Conservation (phyloP, 2,797 vertebrate genomes). For the Paedocypris micromegethes region DNA sequence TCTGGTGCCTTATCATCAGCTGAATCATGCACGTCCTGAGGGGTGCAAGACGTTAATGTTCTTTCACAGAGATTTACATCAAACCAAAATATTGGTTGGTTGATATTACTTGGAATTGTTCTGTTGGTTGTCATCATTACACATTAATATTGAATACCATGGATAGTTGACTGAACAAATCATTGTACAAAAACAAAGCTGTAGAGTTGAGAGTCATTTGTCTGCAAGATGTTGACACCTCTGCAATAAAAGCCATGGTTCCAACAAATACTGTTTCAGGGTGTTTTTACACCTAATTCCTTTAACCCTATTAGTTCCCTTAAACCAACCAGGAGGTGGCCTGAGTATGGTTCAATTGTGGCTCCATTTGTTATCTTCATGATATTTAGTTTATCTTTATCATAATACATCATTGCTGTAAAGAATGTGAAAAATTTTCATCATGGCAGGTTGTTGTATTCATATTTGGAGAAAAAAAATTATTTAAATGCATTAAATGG, state of each 20-base stretch:
- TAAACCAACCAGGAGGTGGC: too few relatives aligned
- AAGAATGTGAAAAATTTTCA: too few relatives aligned
- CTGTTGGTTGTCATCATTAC: neutral
- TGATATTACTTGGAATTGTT: constrained; percentile 4
- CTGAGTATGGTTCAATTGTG: too few relatives aligned
- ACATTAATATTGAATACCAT: neutral
- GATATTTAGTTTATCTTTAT: too few relatives aligned
- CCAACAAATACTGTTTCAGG: neutral
- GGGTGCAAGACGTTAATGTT: constrained; percentile 58
- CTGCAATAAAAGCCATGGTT: neutral
- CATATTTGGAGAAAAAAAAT: too few relatives aligned
- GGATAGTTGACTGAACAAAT: constrained; percentile 2
- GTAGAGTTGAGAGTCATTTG: constrained; percentile 1
- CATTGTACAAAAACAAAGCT: neutral
- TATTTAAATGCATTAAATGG: too few relatives aligned
- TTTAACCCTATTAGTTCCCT: too few relatives aligned
- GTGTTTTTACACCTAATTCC: too few relatives aligned
- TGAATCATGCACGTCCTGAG: constrained; percentile 55
- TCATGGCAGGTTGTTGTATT: too few relatives aligned
- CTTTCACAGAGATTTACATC: constrained; percentile 60
- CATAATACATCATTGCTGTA: too few relatives aligned
- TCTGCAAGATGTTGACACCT: constrained; percentile 6
- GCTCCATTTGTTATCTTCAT: too few relatives aligned
- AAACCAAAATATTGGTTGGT: constrained; percentile 36
- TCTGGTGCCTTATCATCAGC: constrained; percentile 60